phyloP scores from a whole-genome alignment of 1,140 invertebrate genomes.

The Venturia canescens region DNA sequence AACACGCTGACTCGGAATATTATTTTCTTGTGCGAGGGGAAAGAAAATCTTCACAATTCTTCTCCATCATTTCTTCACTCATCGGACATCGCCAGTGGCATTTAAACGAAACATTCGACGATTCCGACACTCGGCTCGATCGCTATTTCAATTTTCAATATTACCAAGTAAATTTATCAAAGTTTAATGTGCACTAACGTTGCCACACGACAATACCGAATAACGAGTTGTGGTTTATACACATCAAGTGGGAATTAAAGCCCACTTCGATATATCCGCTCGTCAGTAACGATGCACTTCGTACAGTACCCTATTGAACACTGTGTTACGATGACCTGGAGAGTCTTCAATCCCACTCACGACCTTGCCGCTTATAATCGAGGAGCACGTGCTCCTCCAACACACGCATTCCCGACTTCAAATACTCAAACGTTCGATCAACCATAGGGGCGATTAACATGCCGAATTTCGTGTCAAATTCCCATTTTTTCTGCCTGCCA shows the following conservation, averaged over 20 bases:
- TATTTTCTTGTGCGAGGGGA: too few species aligned
- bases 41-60: too few species aligned
- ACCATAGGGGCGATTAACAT: neutral
- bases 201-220: neutral
- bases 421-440: neutral
- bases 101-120: too few species aligned
- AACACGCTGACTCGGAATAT: neutral
- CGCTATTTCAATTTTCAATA: too few species aligned
- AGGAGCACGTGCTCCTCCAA: neutral
- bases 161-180: neutral
- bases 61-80: too few species aligned
- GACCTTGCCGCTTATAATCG: conserved; percentile 7
- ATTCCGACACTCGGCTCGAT: too few species aligned
- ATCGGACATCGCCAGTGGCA: too few species aligned
- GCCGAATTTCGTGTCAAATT: neutral
- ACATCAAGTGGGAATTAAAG: conserved; percentile 5
- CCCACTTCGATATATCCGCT: conserved; percentile 11
- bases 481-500: too few species aligned
- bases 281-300: conserved; percentile 11
- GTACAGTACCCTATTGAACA: neutral
- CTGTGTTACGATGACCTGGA: conserved; percentile 1
- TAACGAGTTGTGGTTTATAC: conserved; percentile 7
- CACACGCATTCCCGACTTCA: neutral
- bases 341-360: conserved; percentile 8
- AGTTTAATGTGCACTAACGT: neutral